Evolutionary conservation across 2,113 vertebrate species (phyloP), one percentile per base, ranked within the genome.

Genomic region (Nannobrachium achirus): DNA sequence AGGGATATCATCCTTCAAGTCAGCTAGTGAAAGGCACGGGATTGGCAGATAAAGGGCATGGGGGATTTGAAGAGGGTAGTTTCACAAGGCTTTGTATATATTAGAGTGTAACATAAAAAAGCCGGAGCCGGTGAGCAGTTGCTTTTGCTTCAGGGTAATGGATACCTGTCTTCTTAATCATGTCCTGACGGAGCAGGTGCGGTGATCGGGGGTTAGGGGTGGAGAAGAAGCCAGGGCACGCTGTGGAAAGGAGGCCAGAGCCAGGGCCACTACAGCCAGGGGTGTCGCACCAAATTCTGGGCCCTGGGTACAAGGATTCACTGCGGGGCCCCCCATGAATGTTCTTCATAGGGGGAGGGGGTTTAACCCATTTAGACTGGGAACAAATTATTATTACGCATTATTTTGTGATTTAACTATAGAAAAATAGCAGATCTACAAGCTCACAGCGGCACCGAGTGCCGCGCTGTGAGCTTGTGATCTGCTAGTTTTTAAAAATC

Each of bases 1-100:
- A 91, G 86, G 80, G 83, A 90, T 89, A 92, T 92, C 90, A 93
- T 92, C 86, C 88, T 92, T 93, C 90, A 92, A 88, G 87, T 88
- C 89, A 85, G 71, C 81, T 67, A 81, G 87, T 89, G 88, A 91
- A 91, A 92, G 88, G 82, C 87, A 85, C 83, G 74, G 82, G 89
- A 93, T 89, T 90, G 87, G 88, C 88, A 93, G 86, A 91, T 89
- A 90, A 91, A 91, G 90, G 90, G 79, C 91, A 90, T 79, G 67
- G 66, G 87, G 88, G 88, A 90, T 88, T 92, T 92, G 65, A 82
- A 79, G 78, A 79, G 72, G 83, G 73, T 78, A 80, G 89, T 84
- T 85, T 89, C 77, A 61, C 76, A 58, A 61, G 80, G 77, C 76
- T 90, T 87, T 92, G 86, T 90, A 87, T 90, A 90, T 88, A 89